Evolutionary conservation across 2,888 invertebrate genomes (phyloP).

Genomic region (Perizoma affinitatum): DNA sequence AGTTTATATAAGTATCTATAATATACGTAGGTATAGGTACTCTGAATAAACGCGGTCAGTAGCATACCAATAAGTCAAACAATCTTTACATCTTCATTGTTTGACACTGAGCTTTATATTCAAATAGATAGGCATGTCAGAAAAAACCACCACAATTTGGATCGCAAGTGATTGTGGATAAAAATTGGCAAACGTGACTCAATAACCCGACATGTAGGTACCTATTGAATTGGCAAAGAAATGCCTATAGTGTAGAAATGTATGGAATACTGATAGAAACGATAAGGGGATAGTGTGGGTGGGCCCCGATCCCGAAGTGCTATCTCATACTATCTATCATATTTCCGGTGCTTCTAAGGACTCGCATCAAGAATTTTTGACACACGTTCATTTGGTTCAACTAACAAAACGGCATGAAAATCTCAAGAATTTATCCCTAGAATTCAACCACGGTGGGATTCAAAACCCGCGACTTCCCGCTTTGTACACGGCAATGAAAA

Average conservation of each 20-base stretch:
- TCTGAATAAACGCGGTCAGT: too few species aligned
- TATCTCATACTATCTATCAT: constrained; percentile 47
- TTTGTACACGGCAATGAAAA: too few species aligned
- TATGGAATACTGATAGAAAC: constrained; percentile 24
- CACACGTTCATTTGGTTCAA: constrained; percentile 10
- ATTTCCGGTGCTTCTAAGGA: constrained; percentile 40
- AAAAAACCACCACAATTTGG: constrained; percentile 18
- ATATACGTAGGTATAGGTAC: too few species aligned
- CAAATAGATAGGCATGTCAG: constrained; percentile 6
- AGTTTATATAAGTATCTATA: too few species aligned
- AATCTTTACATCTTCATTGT: too few species aligned
- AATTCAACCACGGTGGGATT: too few species aligned
- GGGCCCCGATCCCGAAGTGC: constrained; percentile 38
- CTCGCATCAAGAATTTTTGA: constrained; percentile 9
- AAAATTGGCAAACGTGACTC: constrained; percentile 29
- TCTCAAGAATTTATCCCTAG: too few species aligned
- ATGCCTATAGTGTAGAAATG: constrained; percentile 1
- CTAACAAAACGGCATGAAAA: neutral
- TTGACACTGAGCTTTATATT: neutral
- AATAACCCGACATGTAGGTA: constrained; percentile 13
- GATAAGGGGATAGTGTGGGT: constrained; percentile 39
- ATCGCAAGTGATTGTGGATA: constrained; percentile 14
- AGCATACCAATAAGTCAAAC: too few species aligned
- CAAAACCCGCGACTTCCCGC: too few species aligned
- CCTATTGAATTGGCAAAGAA: constrained; percentile 20